Evolutionary conservation across 2,797 vertebrate species (phyloP).

Genomic region (Argya squamiceps): DNA sequence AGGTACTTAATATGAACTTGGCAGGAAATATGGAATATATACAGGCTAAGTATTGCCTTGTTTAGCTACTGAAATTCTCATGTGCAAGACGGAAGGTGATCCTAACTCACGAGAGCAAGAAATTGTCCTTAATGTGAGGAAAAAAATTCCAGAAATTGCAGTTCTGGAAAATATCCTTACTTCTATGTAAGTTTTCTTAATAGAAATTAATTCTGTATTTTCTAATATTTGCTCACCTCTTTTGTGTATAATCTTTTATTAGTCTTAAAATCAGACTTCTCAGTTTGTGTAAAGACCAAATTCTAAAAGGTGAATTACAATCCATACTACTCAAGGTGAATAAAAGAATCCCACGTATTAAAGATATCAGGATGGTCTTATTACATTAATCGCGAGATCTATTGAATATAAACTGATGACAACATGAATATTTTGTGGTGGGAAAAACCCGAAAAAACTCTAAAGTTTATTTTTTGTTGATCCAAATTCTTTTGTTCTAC

Average conservation of each 20-base stretch:
- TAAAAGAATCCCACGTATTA: background rate
- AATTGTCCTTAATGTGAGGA: background rate
- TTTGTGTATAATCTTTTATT: background rate
- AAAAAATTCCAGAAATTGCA: background rate
- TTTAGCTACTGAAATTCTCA: background rate
- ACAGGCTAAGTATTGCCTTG: background rate
- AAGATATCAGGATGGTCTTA: background rate
- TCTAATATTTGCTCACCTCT: background rate
- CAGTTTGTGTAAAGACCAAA: background rate
- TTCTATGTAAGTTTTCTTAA: background rate
- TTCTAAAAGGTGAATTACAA: background rate
- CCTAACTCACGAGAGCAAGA: fast-evolving
- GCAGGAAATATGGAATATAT: background rate
- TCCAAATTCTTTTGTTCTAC: background rate
- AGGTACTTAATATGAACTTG: background rate
- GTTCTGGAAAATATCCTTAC: background rate
- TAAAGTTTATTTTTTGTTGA: background rate
- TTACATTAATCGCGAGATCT: background rate
- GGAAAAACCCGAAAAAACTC: fast-evolving
- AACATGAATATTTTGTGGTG: background rate
- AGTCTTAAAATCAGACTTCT: background rate
- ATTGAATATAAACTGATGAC: background rate
- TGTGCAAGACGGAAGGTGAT: background rate
- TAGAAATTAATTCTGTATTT: background rate
- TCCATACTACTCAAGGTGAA: background rate